Percentiles rank a stretch among this genome's conserved stretches.
phyloP scores from a whole-genome alignment of 2,113 vertebrate genomes.

The Pygoscelis antarcticus region DNA sequence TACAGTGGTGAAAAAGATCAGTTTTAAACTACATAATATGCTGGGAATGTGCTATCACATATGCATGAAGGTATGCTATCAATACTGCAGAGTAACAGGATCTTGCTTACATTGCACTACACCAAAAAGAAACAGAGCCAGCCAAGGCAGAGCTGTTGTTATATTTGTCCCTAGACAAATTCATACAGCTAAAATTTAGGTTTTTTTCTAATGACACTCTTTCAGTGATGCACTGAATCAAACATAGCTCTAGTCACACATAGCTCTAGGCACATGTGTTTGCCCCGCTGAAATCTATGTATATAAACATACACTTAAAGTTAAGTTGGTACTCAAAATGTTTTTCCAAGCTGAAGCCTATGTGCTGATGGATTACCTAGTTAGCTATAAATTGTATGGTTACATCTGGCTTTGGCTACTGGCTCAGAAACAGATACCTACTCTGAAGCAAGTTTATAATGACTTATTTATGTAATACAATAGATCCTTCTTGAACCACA shows the following conservation, averaged over 20 bases:
- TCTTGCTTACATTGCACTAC: not conserved
- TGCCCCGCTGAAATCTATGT: not conserved
- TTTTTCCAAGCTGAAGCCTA: slow-evolving; percentile 3
- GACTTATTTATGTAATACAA: not conserved
- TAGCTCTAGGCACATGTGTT: not conserved
- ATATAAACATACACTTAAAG: not conserved
- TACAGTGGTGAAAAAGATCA: not conserved
- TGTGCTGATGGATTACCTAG: not conserved
- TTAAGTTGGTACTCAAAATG: not conserved
- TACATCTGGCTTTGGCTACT: not conserved
- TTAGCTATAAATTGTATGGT: not conserved
- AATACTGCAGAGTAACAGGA: not conserved
- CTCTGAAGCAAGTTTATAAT: not conserved
- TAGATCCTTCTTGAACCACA: not conserved
- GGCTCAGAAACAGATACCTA: not conserved
- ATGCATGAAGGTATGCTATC: not conserved
- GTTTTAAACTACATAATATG: not conserved
- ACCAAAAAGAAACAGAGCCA: not conserved
- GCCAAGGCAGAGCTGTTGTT: not conserved
- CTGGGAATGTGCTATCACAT: not conserved
- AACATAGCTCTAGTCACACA: not conserved
- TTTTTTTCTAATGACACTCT: not conserved
- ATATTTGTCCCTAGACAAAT: not conserved
- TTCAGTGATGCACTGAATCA: not conserved
- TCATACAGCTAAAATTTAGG: not conserved